Percentiles rank a stretch among this genome's conserved stretches.
These are phyloP conservation scores for Leptinotarsa lineolata DNA, from an alignment of 1,140 invertebrate species.

Conservation along the genomic window DNA sequence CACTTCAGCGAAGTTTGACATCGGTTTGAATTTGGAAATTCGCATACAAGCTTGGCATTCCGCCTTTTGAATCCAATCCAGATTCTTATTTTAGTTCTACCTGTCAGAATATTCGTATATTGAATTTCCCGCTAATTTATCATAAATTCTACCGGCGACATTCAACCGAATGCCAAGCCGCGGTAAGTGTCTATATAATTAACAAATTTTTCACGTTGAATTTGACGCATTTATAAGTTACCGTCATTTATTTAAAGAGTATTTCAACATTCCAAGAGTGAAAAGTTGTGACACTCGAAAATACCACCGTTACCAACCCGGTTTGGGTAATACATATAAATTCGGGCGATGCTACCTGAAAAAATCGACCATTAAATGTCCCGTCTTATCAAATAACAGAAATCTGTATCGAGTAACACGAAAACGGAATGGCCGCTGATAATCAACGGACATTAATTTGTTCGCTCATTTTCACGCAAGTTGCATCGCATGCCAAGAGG, in stretches of 20 bases:
- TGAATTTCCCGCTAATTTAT: neutral
- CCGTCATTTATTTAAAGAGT: constrained; percentile 34
- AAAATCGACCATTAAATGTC: constrained; percentile 21
- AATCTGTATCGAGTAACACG: constrained; percentile 20
- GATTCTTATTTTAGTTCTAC: too few relatives aligned
- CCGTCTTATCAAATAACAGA: constrained; percentile 17
- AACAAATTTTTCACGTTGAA: constrained; percentile 44
- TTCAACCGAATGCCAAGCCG: constrained; percentile 28
- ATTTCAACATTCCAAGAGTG: constrained; percentile 36
- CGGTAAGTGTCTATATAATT: constrained; percentile 43
- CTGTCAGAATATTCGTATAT: too few relatives aligned
- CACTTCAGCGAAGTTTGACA: too few relatives aligned
- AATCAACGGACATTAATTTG: constrained; percentile 13
- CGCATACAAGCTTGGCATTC: too few relatives aligned
- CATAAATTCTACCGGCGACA: neutral
- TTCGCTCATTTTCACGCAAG: neutral
- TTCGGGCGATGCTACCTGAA: constrained; percentile 20
- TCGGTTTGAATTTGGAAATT: too few relatives aligned
- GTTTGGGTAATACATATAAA: neutral
- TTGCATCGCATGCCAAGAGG: neutral
- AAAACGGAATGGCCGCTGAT: constrained; percentile 13
- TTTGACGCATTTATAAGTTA: constrained; percentile 40
- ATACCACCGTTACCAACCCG: neutral
- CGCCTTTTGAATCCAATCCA: too few relatives aligned
- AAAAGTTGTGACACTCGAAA: neutral